These are phyloP conservation scores for Varanus salvator DNA, from an alignment of 2,113 vertebrate species.

Conservation along the genomic window DNA sequence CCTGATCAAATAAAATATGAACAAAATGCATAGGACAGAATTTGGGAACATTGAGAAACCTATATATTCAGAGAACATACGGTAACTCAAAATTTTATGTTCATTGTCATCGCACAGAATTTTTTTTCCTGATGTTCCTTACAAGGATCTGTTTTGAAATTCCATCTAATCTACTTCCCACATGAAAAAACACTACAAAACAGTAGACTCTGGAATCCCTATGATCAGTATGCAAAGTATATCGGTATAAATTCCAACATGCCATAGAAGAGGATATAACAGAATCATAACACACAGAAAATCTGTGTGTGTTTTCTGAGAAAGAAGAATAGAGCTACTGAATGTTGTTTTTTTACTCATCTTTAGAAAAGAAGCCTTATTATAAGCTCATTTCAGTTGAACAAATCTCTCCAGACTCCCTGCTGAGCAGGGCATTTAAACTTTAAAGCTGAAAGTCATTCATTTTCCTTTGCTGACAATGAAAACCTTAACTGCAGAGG, in stretches of 20 bases:
- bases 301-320: conserved; percentile 72
- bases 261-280: conserved; percentile 43
- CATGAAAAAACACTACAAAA: background rate
- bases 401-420: conserved; percentile 77
- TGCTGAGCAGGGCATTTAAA: conserved; percentile 78
- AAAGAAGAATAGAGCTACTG: conserved; percentile 58
- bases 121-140: background rate
- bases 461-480: conserved; percentile 69
- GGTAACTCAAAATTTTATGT: background rate
- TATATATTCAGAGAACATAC: background rate
- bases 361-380: conserved; percentile 79
- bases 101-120: background rate
- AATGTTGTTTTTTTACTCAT: conserved; percentile 75
- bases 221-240: conserved; percentile 41
- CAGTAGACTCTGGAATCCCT: background rate
- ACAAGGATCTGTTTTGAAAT: background rate
- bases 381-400: conserved; percentile 80
- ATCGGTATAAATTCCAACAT: conserved; percentile 59
- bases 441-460: conserved; percentile 76
- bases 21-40: background rate
- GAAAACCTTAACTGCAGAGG: conserved; percentile 55
- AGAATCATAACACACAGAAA: conserved; percentile 55
- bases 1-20: conserved; percentile 8
- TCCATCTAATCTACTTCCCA: background rate
- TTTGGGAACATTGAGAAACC: background rate